Evolutionary conservation across 2,888 invertebrate species (phyloP).

Genomic region (Limnephilus marmoratus): DNA sequence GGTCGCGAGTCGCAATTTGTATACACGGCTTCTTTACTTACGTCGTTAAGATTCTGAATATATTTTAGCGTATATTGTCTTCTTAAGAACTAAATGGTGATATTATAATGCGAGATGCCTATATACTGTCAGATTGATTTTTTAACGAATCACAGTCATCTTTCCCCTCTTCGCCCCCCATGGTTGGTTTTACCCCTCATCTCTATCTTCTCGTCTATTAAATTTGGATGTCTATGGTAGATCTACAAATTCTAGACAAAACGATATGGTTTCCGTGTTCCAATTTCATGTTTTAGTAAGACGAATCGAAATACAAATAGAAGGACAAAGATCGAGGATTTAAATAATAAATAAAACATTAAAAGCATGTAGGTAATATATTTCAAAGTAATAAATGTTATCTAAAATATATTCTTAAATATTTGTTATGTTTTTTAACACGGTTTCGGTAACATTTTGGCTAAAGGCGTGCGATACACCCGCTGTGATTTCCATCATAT

Average conservation of each 20-base stretch:
- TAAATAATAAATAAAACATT: not conserved
- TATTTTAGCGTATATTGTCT: too few relatives aligned
- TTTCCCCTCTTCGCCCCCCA: too few relatives aligned
- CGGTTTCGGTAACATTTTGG: not conserved
- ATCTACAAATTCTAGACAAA: not conserved
- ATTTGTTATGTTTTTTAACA: not conserved
- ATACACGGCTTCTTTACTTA: too few relatives aligned
- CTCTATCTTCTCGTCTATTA: too few relatives aligned
- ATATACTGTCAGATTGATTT: too few relatives aligned
- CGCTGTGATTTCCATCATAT: constrained; percentile 6
- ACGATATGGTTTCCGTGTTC: not conserved
- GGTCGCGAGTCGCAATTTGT: too few relatives aligned
- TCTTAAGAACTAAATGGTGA: too few relatives aligned
- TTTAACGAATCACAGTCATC: too few relatives aligned
- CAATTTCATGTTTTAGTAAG: not conserved
- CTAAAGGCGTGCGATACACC: not conserved
- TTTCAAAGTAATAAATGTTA: not conserved
- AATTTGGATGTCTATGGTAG: too few relatives aligned
- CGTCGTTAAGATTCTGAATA: too few relatives aligned
- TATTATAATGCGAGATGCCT: too few relatives aligned
- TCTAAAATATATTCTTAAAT: not conserved
- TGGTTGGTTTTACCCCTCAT: too few relatives aligned
- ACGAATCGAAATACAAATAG: not conserved
- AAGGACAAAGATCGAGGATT: not conserved
- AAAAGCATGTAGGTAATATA: not conserved